phyloP scores from a whole-genome alignment of 2,797 vertebrate species.

The Pogonophryne albipinna region DNA sequence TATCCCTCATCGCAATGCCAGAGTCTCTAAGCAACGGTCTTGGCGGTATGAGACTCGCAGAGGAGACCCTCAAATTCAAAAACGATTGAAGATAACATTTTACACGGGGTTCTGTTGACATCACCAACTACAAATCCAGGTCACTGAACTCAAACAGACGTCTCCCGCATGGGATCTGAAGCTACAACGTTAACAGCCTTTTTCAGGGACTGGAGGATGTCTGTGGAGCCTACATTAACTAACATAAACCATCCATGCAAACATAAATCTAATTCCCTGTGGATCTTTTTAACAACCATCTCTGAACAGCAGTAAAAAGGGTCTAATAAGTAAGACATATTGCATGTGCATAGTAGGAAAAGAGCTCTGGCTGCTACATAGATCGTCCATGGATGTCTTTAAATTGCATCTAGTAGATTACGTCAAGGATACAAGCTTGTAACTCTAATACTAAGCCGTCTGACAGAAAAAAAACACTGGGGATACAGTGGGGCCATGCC shows the following conservation, averaged over 20 bases:
- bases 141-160: constrained; percentile 46
- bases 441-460: constrained; percentile 34
- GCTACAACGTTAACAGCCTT: constrained; percentile 34
- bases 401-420: constrained; percentile 32
- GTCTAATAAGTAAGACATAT: constrained; percentile 34
- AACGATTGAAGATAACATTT: constrained; percentile 8
- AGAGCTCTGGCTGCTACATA: constrained; percentile 4
- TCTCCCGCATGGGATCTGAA: constrained; percentile 35
- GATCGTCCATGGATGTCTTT: constrained; percentile 21
- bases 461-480: constrained; percentile 24
- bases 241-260: constrained; percentile 43
- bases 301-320: constrained; percentile 13
- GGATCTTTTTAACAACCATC: constrained; percentile 45
- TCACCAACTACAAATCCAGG: constrained; percentile 36
- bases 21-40: constrained; percentile 63
- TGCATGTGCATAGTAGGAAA: constrained; percentile 15
- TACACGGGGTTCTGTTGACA: constrained; percentile 18
- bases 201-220: constrained; percentile 36
- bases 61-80: constrained; percentile 8
- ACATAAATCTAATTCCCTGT: constrained; percentile 41
- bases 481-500: background rate
- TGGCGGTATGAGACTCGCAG: background rate
- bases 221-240: constrained; percentile 30
- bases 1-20: constrained; percentile 47
- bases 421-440: constrained; percentile 12